phyloP scores from a whole-genome alignment of 2,888 invertebrate genomes.

The Andrena chrysosceles region DNA sequence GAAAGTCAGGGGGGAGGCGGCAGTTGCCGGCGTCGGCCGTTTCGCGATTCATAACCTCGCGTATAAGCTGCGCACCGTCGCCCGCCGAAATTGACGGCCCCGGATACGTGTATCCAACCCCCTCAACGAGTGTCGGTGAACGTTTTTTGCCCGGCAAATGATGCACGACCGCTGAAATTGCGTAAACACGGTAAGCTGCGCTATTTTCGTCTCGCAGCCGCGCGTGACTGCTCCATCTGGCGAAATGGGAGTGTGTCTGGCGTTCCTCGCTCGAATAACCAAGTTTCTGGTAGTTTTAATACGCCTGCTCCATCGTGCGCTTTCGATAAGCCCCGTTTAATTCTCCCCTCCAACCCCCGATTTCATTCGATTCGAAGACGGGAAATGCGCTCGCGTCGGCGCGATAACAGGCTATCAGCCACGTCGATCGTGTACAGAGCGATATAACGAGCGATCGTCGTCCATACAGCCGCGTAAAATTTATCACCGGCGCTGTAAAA shows the following conservation, averaged over 20 bases:
- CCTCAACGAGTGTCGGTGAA: constrained; percentile 69
- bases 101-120: constrained; percentile 43
- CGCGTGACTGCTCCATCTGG: not conserved
- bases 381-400: constrained; percentile 17
- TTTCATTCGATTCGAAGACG: not conserved
- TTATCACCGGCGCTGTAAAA: constrained; percentile 60
- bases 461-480: constrained; percentile 49
- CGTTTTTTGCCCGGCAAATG: constrained; percentile 69
- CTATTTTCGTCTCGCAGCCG: not conserved
- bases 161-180: constrained; percentile 68
- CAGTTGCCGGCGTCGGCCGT: constrained; percentile 31
- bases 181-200: constrained; percentile 60
- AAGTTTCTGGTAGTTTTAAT: not conserved
- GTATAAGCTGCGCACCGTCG: constrained; percentile 47
- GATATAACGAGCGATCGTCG: constrained; percentile 55
- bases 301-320: not conserved
- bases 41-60: constrained; percentile 65
- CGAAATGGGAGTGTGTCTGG: not conserved
- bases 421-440: constrained; percentile 22
- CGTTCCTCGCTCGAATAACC: not conserved
- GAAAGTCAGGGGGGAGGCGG: constrained; percentile 27
- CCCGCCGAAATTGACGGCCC: constrained; percentile 56
- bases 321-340: not conserved
- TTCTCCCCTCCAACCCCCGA: not conserved
- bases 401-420: constrained; percentile 43